Base-by-base conservation (phyloP, 2,888 invertebrate species). In the Nemotelus pantherinus region DNA sequence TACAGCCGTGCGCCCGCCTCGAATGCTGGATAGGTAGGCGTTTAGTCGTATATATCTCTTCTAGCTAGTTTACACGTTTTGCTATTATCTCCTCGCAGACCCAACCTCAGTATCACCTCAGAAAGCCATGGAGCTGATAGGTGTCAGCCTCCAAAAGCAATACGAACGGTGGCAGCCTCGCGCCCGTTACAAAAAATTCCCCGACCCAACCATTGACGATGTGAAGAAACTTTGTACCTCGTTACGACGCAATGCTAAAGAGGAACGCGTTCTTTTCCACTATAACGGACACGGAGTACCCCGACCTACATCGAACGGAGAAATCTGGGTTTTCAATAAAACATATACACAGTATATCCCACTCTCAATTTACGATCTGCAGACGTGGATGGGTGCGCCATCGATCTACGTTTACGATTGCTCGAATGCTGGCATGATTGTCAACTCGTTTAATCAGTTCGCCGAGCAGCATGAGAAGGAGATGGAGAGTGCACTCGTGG, bases 201-300 rank as follows among this genome's bases (percentile, higher is more conserved):
- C 98, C 76, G 99, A 99, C 88, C 99, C 99, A 5, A 99, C 99
- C 2, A 93, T 96, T 2, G 99, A 99, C 57, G 99, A 99, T 88
- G 96, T 99, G 0, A 98, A 98, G 86, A 98, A 99, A 87, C 89
- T 99, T 43, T 99, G 99, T 85, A 94, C 94, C 47, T 97, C 98
- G 0, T 88, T 99, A 81, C 90, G 99, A 9, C 90, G 98, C 81
- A 98, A 97, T 88, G 99, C 99, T 3, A 99, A 99, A 88, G 99
- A 99, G 83, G 99, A 99, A 85, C 91, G 99, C 80, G 98, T 99
- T 55, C 89, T 99, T 76, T 99, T 99, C 88, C 99, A 99, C 88
- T 99, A 99, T 87, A 99, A 99, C 87, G 99, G 99, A 0, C 99
- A 99, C 86, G 99, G 99, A 25, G 99, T 99, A 78, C 99, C 99